phyloP scores from a whole-genome alignment of 1,140 invertebrate genomes.

The Panulirus ornatus region DNA sequence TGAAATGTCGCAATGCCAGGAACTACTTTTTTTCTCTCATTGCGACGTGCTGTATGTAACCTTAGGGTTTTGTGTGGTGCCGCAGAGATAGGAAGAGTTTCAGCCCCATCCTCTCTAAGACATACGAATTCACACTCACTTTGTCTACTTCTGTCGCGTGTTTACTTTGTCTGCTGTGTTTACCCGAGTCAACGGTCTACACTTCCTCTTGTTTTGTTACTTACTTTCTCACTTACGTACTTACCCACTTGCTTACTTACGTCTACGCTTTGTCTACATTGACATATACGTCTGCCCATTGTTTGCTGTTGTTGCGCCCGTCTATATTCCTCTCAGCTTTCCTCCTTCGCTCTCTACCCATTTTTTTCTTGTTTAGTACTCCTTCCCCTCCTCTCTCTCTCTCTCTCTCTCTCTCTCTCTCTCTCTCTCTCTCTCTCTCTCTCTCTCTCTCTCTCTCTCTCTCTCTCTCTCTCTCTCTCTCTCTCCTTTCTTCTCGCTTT shows the following conservation, averaged over 20 bases:
- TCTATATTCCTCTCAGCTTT: neutral
- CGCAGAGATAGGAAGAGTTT: no score
- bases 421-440: neutral
- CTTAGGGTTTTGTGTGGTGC: no score
- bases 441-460: neutral
- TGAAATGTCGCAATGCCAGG: no score
- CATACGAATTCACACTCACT: slow-evolving; percentile 52
- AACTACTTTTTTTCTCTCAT: no score
- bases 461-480: neutral
- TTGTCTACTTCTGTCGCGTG: slow-evolving; percentile 9
- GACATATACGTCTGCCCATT: neutral
- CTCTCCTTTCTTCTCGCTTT: neutral
- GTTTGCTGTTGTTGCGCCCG: neutral
- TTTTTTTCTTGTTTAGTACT: neutral
- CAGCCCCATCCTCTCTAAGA: no score
- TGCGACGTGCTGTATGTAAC: no score
- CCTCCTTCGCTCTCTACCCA: neutral
- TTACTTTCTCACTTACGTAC: neutral
- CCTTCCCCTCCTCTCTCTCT: no score
- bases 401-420: neutral
- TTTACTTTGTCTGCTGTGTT: neutral
- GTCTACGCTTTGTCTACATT: neutral
- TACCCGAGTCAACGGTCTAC: neutral
- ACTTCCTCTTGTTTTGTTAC: neutral
- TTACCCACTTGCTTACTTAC: neutral